Conservation (phyloP, 2,797 vertebrate genomes). For the Sebastes minor region DNA sequence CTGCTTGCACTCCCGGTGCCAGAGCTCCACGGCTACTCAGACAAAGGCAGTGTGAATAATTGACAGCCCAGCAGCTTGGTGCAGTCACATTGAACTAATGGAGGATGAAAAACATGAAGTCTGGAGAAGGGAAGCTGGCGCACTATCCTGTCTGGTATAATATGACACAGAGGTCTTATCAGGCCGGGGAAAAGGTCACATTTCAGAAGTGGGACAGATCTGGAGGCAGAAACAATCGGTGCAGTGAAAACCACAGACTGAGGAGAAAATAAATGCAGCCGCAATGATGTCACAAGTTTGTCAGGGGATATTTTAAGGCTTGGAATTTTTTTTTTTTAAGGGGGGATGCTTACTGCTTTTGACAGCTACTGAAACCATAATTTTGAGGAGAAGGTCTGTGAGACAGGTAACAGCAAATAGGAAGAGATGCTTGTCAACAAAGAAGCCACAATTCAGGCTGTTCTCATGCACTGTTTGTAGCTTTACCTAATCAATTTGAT, state of each 20-base stretch:
- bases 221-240: background rate
- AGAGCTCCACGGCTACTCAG: conserved; percentile 46
- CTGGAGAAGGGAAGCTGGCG: conserved; percentile 10
- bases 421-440: background rate
- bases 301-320: background rate
- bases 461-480: too few relatives aligned
- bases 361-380: background rate
- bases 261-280: background rate
- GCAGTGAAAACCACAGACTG: background rate
- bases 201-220: background rate
- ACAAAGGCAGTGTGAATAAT: conserved; percentile 67
- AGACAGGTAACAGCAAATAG: background rate
- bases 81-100: conserved; percentile 60
- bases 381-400: background rate
- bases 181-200: background rate
- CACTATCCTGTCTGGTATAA: conserved; percentile 23
- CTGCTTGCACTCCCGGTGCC: conserved; percentile 20
- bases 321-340: too few relatives aligned
- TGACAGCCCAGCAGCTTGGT: conserved; percentile 51
- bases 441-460: background rate
- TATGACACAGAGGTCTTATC: conserved; percentile 38
- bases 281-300: background rate
- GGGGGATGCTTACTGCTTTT: too few relatives aligned
- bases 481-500: too few relatives aligned
- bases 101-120: conserved; percentile 57